Base-by-base conservation (phyloP, 2,888 invertebrate species). In the Schrankia costaestrigalis region DNA sequence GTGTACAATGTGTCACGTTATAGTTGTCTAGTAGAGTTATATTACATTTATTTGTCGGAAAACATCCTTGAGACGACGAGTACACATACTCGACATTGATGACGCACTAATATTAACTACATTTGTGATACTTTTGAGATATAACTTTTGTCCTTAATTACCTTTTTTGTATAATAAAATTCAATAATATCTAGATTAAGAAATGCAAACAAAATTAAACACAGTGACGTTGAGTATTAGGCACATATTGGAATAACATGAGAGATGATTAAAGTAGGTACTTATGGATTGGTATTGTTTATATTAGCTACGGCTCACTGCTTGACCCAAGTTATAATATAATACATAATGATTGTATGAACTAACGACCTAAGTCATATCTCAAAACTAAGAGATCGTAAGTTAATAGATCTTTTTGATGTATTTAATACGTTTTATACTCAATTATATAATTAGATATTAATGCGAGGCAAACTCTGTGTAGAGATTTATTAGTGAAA, bases 381-480 rank as follows among this genome's bases (percentile, higher is more conserved):
- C 64, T 70, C 72, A 67, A 65, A 58, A 49, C 48, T 54, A 61
- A 61, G 46, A 56, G 63, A 63, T 64, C 57, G 65, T 75, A 70
- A 69, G 61, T 71, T 60, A 71, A 60, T 75, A 75, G 77, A 75
- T 74, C 65, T 78, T 85, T 81, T 81, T 73, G 75, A 81, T 77
- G 78, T 83, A 84, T 84, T 84, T 83, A 73, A 82, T 79, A 82
- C 79, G 78, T 84, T 84, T 84, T 84, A 72, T 84, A 85, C 84
- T 81, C 80, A 71, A 64, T 79, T 77, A 73, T 75, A 65, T 81
- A 77, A 73, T 72, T 78, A 82, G 79, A 65, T 47, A 64, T 62
- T 56, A 72, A 69, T 66, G 67, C 70, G 72, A 75, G 68, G 61
- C 68, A 60, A 65, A 74, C 46, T 46, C 47, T 41, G 11, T 39